Percentiles rank a stretch among this genome's conserved stretches.
Evolutionary conservation across 2,113 vertebrate species (phyloP).

Genomic region (Rhinichthys klamathensis): DNA sequence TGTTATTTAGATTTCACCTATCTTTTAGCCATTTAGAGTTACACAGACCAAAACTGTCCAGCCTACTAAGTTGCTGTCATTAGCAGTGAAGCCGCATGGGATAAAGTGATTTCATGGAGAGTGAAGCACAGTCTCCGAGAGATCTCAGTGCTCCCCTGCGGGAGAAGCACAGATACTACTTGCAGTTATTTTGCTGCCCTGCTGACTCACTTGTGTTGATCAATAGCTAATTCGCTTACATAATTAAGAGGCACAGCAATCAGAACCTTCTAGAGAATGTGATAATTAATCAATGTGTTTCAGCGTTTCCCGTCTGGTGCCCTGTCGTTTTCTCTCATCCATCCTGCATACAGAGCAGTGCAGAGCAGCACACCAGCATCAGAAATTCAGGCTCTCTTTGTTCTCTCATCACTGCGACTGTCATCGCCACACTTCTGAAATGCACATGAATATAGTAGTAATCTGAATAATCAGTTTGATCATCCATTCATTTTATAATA

Average conservation of each 20-base stretch:
- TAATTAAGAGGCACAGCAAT: slow-evolving; percentile 71
- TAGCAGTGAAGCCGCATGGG: slow-evolving; percentile 1
- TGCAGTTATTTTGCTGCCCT: slow-evolving; percentile 49
- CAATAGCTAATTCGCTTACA: slow-evolving; percentile 79
- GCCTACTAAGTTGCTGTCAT: slow-evolving; percentile 24
- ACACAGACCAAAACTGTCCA: not conserved
- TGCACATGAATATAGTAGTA: not conserved
- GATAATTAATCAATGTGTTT: slow-evolving; percentile 74
- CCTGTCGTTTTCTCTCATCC: slow-evolving; percentile 69
- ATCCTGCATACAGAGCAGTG: slow-evolving; percentile 61
- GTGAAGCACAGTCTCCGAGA: slow-evolving; percentile 27
- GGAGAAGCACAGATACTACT: slow-evolving; percentile 24
- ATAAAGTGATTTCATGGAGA: not conserved
- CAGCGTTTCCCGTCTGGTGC: slow-evolving; percentile 66
- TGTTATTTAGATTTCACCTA: not conserved
- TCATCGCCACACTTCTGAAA: not conserved
- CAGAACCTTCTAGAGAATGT: slow-evolving; percentile 63
- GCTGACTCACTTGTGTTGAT: slow-evolving; percentile 74
- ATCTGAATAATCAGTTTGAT: not conserved
- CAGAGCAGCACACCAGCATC: slow-evolving; percentile 59
- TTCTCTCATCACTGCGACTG: not conserved
- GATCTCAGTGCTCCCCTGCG: slow-evolving; percentile 26
- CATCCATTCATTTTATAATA: not conserved
- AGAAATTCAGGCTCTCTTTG: slow-evolving; percentile 18
- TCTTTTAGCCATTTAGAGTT: not conserved